Conservation (phyloP, 2,797 vertebrate species). For the Paedocypris micromegethes region DNA sequence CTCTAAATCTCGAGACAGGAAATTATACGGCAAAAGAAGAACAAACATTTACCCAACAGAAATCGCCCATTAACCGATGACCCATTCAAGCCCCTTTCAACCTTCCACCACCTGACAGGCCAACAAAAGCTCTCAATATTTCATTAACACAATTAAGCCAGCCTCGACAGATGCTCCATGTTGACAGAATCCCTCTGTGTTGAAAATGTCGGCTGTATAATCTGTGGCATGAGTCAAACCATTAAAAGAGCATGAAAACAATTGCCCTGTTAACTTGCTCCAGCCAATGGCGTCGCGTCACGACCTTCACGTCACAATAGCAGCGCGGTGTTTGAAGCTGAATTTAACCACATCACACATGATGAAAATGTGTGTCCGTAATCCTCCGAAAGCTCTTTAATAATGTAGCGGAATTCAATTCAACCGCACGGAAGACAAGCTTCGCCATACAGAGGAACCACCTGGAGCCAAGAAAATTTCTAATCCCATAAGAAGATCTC, state of each 20-base stretch:
- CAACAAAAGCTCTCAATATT: constrained; percentile 24
- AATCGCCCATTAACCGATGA: constrained; percentile 15
- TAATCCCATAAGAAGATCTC: constrained; percentile 37
- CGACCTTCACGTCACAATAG: constrained; percentile 40
- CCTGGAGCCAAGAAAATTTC: constrained; percentile 29
- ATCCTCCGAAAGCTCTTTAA: constrained; percentile 38
- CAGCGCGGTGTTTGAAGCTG: constrained; percentile 33
- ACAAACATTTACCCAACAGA: constrained; percentile 7
- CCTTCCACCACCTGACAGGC: constrained; percentile 6
- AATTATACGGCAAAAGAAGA: neutral
- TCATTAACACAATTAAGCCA: constrained; percentile 41
- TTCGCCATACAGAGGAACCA: constrained; percentile 16
- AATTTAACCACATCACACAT: constrained; percentile 41
- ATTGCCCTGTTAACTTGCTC: constrained; percentile 36
- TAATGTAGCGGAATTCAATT: constrained; percentile 40
- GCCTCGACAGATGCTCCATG: constrained; percentile 11
- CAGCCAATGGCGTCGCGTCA: constrained; percentile 31
- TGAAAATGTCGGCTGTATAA: constrained; percentile 31
- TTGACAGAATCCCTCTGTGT: constrained; percentile 26
- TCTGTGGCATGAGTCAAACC: constrained; percentile 31
- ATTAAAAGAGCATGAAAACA: constrained; percentile 49
- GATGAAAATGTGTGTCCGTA: constrained; percentile 15
- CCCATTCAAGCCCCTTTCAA: constrained; percentile 8
- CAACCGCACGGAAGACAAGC: constrained; percentile 28
- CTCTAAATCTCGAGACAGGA: neutral